Evolutionary conservation across 1,140 invertebrate genomes (phyloP), one percentile per base, ranked within the genome.

Genomic region (Berghia stephanieae): DNA sequence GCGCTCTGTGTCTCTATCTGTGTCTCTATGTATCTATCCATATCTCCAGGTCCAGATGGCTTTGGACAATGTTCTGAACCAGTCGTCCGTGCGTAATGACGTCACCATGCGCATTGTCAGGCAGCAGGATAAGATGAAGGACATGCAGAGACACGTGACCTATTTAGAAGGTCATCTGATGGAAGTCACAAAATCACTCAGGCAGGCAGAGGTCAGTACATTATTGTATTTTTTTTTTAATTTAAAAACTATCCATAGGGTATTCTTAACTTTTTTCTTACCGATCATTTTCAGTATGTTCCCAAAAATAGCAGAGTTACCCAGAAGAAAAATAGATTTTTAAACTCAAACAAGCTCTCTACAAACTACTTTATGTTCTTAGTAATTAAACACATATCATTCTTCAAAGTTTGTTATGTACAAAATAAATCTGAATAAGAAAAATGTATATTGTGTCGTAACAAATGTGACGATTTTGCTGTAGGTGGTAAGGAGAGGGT

Each of bases 1-100:
- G n/a, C n/a, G n/a, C n/a, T n/a, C n/a, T n/a, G n/a, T n/a, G n/a
- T n/a, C n/a, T n/a, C n/a, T n/a, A n/a, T n/a, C n/a, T n/a, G n/a
- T n/a, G n/a, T n/a, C n/a, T n/a, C n/a, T n/a, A n/a, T n/a, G n/a
- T n/a, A n/a, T n/a, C 31, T 27, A n/a, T 3, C 36, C 3, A n/a
- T 63, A 52, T 63, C 16, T 21, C 38, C 72, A 76, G 74, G 74
- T 76, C 1, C 74, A 76, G 8, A 60, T 49, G 52, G 74, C 74
- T 21, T 24, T 76, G 31, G 74, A 76, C 43, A 76, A 76, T 60
- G 74, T 76, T 27, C 42, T 76, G 24, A 67, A 44, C 21, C 74
- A 76, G n/a, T 76, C 74, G 2, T 76, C 74, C n/a, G 74, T 76
- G 16, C 52, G 74, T 24, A 76, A 76, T 68, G 74, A 76, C 44